A percentile compares a stretch with the other conserved stretches of the same genome.
Conservation (phyloP, 2,797 vertebrate species). For the Threskiornis aethiopicus region DNA sequence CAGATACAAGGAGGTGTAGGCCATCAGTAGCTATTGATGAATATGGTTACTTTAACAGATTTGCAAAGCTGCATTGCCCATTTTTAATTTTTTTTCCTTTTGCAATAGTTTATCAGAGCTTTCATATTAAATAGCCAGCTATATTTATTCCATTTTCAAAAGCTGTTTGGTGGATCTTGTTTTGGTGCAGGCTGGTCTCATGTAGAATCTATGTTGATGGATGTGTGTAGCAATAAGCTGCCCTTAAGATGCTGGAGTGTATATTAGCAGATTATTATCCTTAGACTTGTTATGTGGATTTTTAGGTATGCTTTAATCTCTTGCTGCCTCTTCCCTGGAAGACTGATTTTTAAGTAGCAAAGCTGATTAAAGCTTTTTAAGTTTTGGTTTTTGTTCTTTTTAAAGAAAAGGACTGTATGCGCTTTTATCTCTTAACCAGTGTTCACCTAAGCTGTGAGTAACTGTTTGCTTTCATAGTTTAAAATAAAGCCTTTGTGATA, state of each 20-base stretch:
- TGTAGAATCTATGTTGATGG: background rate
- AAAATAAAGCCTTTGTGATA: background rate
- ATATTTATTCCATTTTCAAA: background rate
- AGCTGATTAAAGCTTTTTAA: constrained; percentile 7
- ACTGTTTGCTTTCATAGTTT: background rate
- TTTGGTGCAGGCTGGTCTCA: background rate
- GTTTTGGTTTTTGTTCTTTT: background rate
- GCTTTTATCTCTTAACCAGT: background rate
- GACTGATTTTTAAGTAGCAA: background rate
- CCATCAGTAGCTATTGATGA: background rate
- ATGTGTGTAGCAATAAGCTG: background rate
- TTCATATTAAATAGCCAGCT: background rate
- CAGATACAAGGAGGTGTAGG: background rate
- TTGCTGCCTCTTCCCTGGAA: background rate
- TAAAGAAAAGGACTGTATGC: background rate
- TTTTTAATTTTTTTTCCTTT: background rate
- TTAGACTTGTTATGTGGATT: background rate
- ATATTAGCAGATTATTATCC: background rate
- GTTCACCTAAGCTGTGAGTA: background rate
- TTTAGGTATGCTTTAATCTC: constrained; percentile 22
- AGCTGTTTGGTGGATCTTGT: background rate
- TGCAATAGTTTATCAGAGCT: background rate
- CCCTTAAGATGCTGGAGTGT: background rate
- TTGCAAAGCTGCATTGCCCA: background rate
- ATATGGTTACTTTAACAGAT: background rate